Percentiles rank a stretch among this genome's conserved stretches.
Evolutionary conservation across 2,797 vertebrate genomes (phyloP).

Genomic region (Sebastes itinus): DNA sequence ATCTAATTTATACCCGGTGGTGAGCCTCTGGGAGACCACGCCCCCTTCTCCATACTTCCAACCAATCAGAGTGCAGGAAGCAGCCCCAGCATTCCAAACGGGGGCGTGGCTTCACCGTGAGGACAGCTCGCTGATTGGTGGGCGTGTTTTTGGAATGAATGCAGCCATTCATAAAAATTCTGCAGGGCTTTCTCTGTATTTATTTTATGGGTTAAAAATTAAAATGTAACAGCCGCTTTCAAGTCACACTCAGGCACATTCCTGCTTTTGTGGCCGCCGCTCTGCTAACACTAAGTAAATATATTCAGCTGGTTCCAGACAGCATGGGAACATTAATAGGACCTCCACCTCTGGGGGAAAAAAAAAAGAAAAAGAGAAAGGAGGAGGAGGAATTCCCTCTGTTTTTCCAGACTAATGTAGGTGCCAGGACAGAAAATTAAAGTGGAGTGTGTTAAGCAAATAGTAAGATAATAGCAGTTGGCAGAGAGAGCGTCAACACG

Average conservation of each 20-base stretch:
- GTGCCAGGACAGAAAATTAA: conserved; percentile 56
- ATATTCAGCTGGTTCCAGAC: conserved; percentile 70
- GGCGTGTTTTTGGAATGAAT: conserved; percentile 72
- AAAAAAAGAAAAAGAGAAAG: not conserved
- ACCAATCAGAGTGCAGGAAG: conserved; percentile 62
- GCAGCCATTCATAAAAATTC: conserved; percentile 79
- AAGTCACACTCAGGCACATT: conserved; percentile 72
- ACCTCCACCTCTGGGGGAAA: conserved; percentile 50
- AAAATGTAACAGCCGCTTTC: conserved; percentile 67
- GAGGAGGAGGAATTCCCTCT: conserved; percentile 48
- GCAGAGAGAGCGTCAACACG: conserved; percentile 31
- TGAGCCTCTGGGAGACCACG: conserved; percentile 13
- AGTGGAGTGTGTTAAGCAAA: conserved; percentile 47
- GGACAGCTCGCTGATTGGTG: conserved; percentile 48
- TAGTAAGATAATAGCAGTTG: conserved; percentile 50
- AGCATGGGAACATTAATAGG: conserved; percentile 54
- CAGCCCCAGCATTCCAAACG: conserved; percentile 37
- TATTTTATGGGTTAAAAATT: conserved; percentile 73
- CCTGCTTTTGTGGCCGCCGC: conserved; percentile 61
- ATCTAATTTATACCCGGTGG: conserved; percentile 54
- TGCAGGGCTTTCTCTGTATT: conserved; percentile 61
- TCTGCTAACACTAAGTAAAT: conserved; percentile 71
- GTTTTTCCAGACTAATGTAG: conserved; percentile 49
- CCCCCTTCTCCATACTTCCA: conserved; percentile 37
- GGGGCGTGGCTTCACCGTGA: conserved; percentile 57